Base-by-base conservation (phyloP, 2,888 invertebrate genomes). In the Athalia rosae region DNA sequence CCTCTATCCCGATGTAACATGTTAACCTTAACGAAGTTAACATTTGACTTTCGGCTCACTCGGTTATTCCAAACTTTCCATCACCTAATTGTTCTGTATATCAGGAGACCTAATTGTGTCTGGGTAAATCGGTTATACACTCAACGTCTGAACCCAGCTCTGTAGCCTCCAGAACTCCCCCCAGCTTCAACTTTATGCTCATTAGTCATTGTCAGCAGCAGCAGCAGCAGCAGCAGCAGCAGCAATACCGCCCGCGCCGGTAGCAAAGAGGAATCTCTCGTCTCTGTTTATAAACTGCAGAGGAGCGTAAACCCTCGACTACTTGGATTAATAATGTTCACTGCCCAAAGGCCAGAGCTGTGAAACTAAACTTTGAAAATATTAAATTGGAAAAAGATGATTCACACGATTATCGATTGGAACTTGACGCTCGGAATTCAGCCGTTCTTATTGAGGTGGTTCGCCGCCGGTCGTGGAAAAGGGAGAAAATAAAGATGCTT, bases 131-230 rank as follows among this genome's bases (percentile, higher is more conserved):
- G n/a, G 66, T 13, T 64, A 9, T 15, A 48, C 48, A 9, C 45
- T 66, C n/a, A 66, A 66, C 66, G 45, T 47, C 64, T 47, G 11
- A 47, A 28, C 28, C 28, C 28, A 2, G 28, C 28, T 28, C 28
- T 28, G 28, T 2, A 28, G 45, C 64, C 8, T 13, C 15, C 66
- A 13, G 66, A 45, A n/a, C 15, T 48, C 15, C n/a, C 62, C 8
- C 47, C 43, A 15, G 6, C 47, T 13, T 66, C 7, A 66, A 45
- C 47, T 13, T 66, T 8, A 47, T 15, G 66, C 48, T 28, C 45
- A 48, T 66, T 66, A 66, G 48, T 66, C 66, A 48, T 47, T 66
- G 66, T 48, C 66, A 66, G 66, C 15, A 48, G 50, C 50, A 66
- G 28, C 13, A 64, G 64, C 64, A 47, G n/a, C 47, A 13, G 43